These are phyloP conservation scores for Protonemura montana DNA, from an alignment of 2,888 invertebrate species.

Conservation along the genomic window DNA sequence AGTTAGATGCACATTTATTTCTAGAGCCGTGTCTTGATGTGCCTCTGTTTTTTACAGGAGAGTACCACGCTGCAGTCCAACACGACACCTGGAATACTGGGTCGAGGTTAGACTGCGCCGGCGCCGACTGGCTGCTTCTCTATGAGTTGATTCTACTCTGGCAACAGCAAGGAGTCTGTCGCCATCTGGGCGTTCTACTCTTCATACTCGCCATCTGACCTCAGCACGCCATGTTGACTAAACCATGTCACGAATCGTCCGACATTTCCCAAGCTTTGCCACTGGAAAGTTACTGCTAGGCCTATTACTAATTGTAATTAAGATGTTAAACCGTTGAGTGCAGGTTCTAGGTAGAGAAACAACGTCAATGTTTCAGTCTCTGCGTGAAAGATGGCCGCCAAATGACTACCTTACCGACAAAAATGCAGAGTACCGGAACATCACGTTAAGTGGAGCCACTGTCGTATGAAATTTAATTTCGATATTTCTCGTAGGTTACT, in stretches of 20 bases:
- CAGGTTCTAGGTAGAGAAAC: too few species aligned
- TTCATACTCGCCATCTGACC: not conserved
- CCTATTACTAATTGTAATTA: not conserved
- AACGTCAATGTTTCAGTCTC: too few species aligned
- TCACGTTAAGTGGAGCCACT: too few species aligned
- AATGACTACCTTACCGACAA: too few species aligned
- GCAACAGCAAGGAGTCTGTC: too few species aligned
- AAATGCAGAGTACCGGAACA: too few species aligned
- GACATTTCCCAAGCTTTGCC: not conserved
- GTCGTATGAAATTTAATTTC: too few species aligned
- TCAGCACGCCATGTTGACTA: not conserved
- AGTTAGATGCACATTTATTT: too few species aligned
- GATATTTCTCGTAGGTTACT: too few species aligned
- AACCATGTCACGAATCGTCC: not conserved
- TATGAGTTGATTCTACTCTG: not conserved
- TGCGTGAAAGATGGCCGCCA: too few species aligned
- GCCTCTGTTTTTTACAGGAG: conserved; percentile 58
- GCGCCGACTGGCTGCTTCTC: not conserved
- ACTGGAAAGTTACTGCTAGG: not conserved
- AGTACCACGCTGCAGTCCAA: conserved; percentile 70
- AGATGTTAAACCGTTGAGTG: too few species aligned
- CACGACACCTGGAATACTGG: conserved; percentile 70
- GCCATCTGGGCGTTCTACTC: not conserved
- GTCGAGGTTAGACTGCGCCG: not conserved
- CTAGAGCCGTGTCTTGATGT: not conserved